Evolutionary conservation across 2,113 vertebrate genomes (phyloP).

Genomic region (Cyprinodon brontotheroides): DNA sequence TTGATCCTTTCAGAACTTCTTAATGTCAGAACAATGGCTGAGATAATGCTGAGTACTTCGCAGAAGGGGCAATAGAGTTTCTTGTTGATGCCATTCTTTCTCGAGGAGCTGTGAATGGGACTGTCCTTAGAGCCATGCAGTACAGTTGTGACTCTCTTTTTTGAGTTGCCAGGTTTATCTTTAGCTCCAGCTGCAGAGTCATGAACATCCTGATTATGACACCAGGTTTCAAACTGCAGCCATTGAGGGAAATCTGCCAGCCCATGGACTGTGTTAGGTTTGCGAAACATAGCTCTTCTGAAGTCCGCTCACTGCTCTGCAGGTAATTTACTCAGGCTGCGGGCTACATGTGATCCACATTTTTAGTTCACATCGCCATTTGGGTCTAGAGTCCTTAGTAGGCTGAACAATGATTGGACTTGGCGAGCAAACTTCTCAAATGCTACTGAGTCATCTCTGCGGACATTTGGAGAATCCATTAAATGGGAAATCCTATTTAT

Average conservation of each 20-base stretch:
- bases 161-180: neutral
- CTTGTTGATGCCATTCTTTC: neutral
- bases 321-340: neutral
- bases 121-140: neutral
- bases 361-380: neutral
- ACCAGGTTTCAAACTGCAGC: neutral
- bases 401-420: neutral
- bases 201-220: neutral
- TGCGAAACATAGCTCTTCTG: neutral
- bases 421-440: slow-evolving; percentile 1
- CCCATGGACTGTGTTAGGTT: neutral
- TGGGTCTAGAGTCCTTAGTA: neutral
- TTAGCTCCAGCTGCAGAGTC: neutral
- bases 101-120: neutral
- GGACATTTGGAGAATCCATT: neutral
- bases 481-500: neutral
- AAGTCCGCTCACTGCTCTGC: neutral
- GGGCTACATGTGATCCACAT: neutral
- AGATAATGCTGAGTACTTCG: neutral
- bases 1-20: neutral
- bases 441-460: neutral
- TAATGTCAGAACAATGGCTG: neutral
- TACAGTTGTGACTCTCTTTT: neutral
- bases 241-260: neutral
- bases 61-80: neutral